Percentiles rank a stretch among this genome's conserved stretches.
Conservation (phyloP, 1,140 invertebrate species). For the Monochamus saltuarius region DNA sequence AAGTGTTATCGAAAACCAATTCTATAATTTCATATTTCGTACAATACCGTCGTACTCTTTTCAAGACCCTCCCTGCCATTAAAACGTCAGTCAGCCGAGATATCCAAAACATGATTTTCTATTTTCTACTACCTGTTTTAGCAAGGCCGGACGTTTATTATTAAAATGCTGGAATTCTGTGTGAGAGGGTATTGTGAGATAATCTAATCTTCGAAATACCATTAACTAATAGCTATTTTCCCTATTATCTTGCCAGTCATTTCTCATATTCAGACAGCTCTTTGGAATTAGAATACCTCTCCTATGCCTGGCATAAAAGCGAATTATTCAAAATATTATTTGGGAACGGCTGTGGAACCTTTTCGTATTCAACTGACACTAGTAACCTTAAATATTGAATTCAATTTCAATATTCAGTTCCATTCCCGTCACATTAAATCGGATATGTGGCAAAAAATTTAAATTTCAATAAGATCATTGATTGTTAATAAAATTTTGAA, state of each 20-base stretch:
- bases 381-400: too few species aligned
- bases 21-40: slow-evolving; percentile 23
- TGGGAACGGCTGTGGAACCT: too few species aligned
- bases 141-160: slow-evolving; percentile 26
- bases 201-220: slow-evolving; percentile 9
- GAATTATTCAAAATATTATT: too few species aligned
- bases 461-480: too few species aligned
- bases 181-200: slow-evolving; percentile 12
- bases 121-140: slow-evolving; percentile 28
- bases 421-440: too few species aligned
- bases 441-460: too few species aligned
- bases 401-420: too few species aligned
- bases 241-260: slow-evolving; percentile 17
- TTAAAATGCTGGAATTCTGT: slow-evolving; percentile 13
- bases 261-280: slow-evolving; percentile 25
- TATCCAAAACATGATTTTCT: slow-evolving; percentile 7
- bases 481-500: too few species aligned
- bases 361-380: too few species aligned
- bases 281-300: slow-evolving; percentile 14
- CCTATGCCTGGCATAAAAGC: too few species aligned
- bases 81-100: slow-evolving; percentile 29
- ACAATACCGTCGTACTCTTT: slow-evolving; percentile 1
- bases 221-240: slow-evolving; percentile 22
- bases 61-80: slow-evolving; percentile 19
- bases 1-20: slow-evolving; percentile 12